These are phyloP conservation scores for Orthochromis malagaraziensis DNA, from an alignment of 2,113 vertebrate species.

Conservation along the genomic window DNA sequence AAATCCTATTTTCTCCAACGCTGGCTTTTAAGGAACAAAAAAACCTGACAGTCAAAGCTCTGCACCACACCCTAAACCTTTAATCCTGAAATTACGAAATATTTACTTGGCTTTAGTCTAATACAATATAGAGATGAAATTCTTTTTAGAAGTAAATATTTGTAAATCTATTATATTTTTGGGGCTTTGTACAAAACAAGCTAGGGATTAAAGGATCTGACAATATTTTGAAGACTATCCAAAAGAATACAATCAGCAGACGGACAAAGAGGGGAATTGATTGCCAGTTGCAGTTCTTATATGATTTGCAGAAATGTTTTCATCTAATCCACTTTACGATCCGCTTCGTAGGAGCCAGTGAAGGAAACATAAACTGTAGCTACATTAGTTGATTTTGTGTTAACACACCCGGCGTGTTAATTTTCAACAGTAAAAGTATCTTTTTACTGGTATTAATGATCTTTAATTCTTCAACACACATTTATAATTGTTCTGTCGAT, in stretches of 20 bases:
- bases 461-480: neutral
- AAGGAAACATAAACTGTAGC: neutral
- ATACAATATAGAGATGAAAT: neutral
- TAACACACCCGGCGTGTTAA: neutral
- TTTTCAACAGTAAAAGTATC: neutral
- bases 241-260: neutral
- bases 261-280: neutral
- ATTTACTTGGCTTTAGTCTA: neutral
- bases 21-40: neutral
- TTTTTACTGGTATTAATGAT: neutral
- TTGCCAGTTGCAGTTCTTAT: neutral
- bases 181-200: neutral
- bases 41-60: neutral
- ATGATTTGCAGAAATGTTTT: neutral
- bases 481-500: neutral
- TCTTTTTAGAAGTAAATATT: neutral
- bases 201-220: neutral
- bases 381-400: neutral
- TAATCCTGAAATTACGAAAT: neutral
- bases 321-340: neutral
- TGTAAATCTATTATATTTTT: neutral
- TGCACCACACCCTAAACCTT: neutral
- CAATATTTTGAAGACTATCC: neutral
- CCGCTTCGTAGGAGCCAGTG: neutral
- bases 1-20: neutral